Base-by-base conservation (phyloP, 2,113 vertebrate genomes). In the Paratilapia polleni region DNA sequence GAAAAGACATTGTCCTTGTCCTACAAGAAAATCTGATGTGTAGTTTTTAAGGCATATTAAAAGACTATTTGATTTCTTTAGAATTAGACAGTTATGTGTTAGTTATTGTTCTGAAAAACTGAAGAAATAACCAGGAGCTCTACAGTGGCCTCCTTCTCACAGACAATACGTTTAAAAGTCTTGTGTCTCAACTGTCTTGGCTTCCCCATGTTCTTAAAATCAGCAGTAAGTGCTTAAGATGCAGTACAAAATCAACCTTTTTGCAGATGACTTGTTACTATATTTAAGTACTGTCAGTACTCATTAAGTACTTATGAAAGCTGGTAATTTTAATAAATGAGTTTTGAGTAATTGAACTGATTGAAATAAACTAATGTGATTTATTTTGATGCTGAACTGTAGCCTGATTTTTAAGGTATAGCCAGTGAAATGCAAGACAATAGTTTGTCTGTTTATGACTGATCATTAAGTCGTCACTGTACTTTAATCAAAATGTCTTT, bases 201-300 rank as follows among this genome's bases (percentile, higher is more conserved):
- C 6, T 70, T 24, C n/a, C 26, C 31, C 2, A 4, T 36, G 47
- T 74, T 63, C 15, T 31, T 57, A 73, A 43, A 86, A 62, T 57
- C 6, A 75, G 20, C 52, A 5, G 8, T 6, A 24, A 54, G 19
- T 54, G 1, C 12, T 8, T 26, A 38, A 41, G 10, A 64, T 17
- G 74, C 6, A 8, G 19, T 47, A 26, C 1, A 81, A 68, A 62
- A 52, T 77, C 52, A 66, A 9, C 22, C 54, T 63, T 76, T 90
- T 84, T 31, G 81, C 83, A 75, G 77, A 88, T 70, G 83, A 81
- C 78, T 19, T 81, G 31, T 58, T 81, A 31, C 58, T 88, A 1
- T 80, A 19, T 82, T 36, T 31, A 66, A 11, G 28, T 22, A 19
- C 4, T 59, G 2, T 28, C 24, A 4, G 24, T 59, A 8, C 66